Base-by-base conservation (phyloP, 2,888 invertebrate species). In the Frankliniella fusca region DNA sequence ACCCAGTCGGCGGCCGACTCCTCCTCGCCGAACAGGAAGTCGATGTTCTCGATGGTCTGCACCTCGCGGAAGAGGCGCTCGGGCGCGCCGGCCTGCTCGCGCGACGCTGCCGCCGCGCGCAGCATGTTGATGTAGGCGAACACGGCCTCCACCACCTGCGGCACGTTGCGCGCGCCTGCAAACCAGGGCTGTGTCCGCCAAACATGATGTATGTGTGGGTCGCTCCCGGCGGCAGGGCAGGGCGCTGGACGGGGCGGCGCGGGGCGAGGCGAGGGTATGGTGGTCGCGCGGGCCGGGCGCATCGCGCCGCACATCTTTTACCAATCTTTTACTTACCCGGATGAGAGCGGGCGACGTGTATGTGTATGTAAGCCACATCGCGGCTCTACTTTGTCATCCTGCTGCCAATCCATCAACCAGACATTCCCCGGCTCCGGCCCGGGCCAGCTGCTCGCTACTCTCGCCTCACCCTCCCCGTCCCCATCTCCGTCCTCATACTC, bases 71-170 rank as follows among this genome's bases (percentile, higher is more conserved):
- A 96, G 84, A 94, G 91, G 83, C 92, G 89, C 87, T 93, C 91
- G 80, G 91, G 91, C 0, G 94, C 93, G 23, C 94, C 94, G 61
- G 20, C 70, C n/a, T 20, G 70, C 70, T 23, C 70, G 23, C 23
- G n/a, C 3, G 70, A 20, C 23, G 70, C 84, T 85, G 48, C 83
- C 81, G 90, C 88, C 81, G 89, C 88, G 83, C 91, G 91, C 84
- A 97, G 87, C 89, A 96, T 91, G 84, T 92, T 92, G 23, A 97
- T 90, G 86, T 94, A 97, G 3, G 94, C 92, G 87, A 95, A 97
- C 81, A 95, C 90, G 0, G 93, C 92, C 85, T 92, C 92, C 38
- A 97, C 88, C 0, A 97, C 93, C 86, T 94, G 91, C 80, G 88
- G 87, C 81, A 50, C 82, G 83, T 70, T 70, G 70, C 70, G 70